These are phyloP conservation scores for Lacerta bilineata DNA, from an alignment of 2,797 vertebrate genomes.

Conservation along the genomic window DNA sequence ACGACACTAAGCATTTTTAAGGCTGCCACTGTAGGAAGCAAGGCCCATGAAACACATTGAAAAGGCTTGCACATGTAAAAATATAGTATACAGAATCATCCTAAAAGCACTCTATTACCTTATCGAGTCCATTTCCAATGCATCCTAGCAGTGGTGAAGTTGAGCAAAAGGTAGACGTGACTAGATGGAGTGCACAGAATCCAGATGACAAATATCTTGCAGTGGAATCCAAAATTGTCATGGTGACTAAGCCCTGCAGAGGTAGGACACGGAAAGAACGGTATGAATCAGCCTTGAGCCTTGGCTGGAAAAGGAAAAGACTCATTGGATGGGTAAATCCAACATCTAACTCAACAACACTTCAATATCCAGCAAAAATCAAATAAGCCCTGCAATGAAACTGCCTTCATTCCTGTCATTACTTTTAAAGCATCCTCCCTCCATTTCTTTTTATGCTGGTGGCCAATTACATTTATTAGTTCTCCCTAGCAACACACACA, in stretches of 20 bases:
- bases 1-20: background rate
- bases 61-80: background rate
- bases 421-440: constrained; percentile 44
- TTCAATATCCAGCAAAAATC: constrained; percentile 52
- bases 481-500: background rate
- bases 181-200: background rate
- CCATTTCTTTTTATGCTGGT: background rate
- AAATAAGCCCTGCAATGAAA: background rate
- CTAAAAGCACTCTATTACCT: background rate
- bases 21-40: background rate
- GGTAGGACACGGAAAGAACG: constrained; percentile 73
- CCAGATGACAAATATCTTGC: constrained; percentile 53
- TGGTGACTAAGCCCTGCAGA: constrained; percentile 63
- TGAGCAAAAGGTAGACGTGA: background rate
- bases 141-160: background rate
- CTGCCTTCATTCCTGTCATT: constrained; percentile 51
- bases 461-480: constrained; percentile 30
- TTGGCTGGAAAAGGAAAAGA: constrained; percentile 72
- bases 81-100: background rate
- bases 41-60: background rate
- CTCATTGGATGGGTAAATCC: constrained; percentile 60
- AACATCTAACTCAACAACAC: constrained; percentile 12
- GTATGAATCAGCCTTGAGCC: constrained; percentile 56
- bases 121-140: background rate
- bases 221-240: constrained; percentile 63